Conservation (phyloP, 2,888 invertebrate species). For the Diabrotica balteata region DNA sequence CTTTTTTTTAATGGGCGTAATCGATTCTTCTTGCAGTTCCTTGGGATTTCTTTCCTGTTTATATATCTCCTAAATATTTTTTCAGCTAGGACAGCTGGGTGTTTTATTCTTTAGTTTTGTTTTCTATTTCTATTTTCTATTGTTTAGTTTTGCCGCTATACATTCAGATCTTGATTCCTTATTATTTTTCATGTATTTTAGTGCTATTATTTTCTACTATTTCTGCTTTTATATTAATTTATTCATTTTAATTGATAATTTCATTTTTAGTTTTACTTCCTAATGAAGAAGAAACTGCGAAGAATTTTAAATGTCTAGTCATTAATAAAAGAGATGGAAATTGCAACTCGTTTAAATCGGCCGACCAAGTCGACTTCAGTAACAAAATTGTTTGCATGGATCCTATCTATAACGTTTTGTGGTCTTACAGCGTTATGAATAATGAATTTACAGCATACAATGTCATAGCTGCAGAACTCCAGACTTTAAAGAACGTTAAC, state of each 20-base stretch:
- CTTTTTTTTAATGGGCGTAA: too few species aligned
- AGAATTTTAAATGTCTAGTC: slow-evolving; percentile 82
- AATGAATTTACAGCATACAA: slow-evolving; percentile 80
- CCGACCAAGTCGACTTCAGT: slow-evolving; percentile 85
- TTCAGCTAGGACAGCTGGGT: too few species aligned
- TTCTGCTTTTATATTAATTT: too few species aligned
- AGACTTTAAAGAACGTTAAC: slow-evolving; percentile 52
- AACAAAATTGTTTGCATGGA: slow-evolving; percentile 85
- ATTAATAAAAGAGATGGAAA: slow-evolving; percentile 89
- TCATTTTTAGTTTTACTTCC: slow-evolving; percentile 77
- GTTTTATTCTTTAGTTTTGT: too few species aligned
- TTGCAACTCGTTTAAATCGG: slow-evolving; percentile 82
- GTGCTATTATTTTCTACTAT: too few species aligned
- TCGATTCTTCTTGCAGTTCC: too few species aligned
- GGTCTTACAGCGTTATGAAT: slow-evolving; percentile 82
- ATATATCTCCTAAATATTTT: too few species aligned
- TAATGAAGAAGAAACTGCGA: slow-evolving; percentile 76
- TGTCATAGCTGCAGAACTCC: slow-evolving; percentile 79
- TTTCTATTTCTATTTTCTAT: too few species aligned
- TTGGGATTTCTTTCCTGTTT: too few species aligned
- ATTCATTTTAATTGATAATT: background rate
- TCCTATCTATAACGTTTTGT: slow-evolving; percentile 90
- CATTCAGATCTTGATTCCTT: too few species aligned
- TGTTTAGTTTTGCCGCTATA: too few species aligned
- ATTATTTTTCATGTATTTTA: too few species aligned